These are phyloP conservation scores for Pangasius sanitwongsei DNA, from an alignment of 2,797 vertebrate species.

Conservation along the genomic window DNA sequence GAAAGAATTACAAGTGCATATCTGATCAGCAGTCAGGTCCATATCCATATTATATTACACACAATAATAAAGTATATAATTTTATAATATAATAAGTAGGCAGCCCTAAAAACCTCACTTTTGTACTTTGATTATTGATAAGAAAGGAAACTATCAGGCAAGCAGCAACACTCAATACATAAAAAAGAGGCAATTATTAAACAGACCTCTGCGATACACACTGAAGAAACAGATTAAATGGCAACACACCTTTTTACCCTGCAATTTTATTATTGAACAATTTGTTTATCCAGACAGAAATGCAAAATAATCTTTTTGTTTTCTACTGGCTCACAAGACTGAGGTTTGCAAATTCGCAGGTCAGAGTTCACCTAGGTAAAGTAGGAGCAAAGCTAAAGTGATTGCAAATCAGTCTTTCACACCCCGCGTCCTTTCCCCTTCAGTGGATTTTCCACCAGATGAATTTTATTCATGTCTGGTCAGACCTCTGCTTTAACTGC, in stretches of 20 bases:
- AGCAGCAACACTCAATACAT: not conserved
- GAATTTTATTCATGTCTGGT: not conserved
- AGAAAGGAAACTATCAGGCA: not conserved
- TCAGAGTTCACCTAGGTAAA: conserved; percentile 23
- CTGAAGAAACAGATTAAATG: not conserved
- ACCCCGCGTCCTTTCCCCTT: conserved; percentile 1
- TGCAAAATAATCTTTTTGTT: conserved; percentile 18
- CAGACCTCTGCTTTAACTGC: not conserved
- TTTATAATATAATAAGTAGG: too few species aligned
- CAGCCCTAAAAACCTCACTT: not conserved
- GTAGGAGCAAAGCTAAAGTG: not conserved
- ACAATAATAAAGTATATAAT: not conserved
- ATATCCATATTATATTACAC: not conserved
- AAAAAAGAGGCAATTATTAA: not conserved
- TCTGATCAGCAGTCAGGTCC: not conserved
- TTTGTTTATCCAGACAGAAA: conserved; percentile 23
- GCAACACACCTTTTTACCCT: conserved; percentile 1
- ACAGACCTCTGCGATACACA: not conserved
- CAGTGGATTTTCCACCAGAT: not conserved
- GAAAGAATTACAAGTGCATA: not conserved
- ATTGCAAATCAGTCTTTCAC: conserved; percentile 1
- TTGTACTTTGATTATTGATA: not conserved
- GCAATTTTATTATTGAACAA: conserved; percentile 8
- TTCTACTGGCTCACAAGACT: conserved; percentile 11
- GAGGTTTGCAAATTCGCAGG: conserved; percentile 14